Evolutionary conservation across 2,797 vertebrate species (phyloP).

Genomic region (Heliangelus exortis): DNA sequence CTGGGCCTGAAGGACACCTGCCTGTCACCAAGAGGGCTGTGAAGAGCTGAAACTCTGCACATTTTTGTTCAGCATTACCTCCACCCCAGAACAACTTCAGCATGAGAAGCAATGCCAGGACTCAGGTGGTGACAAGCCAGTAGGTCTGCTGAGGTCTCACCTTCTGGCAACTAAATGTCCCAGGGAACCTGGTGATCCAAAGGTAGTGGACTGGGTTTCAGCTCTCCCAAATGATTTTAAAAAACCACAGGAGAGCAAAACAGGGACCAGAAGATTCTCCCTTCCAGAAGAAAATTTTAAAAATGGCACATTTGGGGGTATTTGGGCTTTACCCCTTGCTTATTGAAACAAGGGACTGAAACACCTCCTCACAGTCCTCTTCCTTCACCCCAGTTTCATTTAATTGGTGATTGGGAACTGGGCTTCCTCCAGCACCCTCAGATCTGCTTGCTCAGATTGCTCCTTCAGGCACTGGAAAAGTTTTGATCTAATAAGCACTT

Average conservation of each 20-base stretch:
- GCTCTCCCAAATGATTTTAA: neutral
- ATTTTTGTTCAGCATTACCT: neutral
- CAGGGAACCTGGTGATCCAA: fast-evolving
- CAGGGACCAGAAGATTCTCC: neutral
- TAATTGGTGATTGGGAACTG: neutral
- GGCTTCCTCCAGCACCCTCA: slow-evolving; percentile 14
- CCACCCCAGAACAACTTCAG: neutral
- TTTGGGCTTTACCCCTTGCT: neutral
- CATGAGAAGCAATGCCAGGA: neutral
- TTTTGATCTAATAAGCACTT: neutral
- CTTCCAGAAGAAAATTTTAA: neutral
- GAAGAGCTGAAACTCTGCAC: neutral
- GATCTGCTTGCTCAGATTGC: neutral
- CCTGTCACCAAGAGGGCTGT: neutral
- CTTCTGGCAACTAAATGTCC: fast-evolving
- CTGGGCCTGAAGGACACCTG: neutral
- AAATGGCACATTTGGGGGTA: neutral
- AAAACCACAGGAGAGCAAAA: neutral
- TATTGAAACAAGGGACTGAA: neutral
- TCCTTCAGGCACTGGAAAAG: neutral
- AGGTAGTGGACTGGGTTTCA: neutral
- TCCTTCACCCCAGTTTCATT: neutral
- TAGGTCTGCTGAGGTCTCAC: neutral
- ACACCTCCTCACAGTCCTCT: neutral
- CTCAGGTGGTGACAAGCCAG: fast-evolving